Base-by-base conservation (phyloP, 1,140 invertebrate genomes). In the Aleiodes sp. region DNA sequence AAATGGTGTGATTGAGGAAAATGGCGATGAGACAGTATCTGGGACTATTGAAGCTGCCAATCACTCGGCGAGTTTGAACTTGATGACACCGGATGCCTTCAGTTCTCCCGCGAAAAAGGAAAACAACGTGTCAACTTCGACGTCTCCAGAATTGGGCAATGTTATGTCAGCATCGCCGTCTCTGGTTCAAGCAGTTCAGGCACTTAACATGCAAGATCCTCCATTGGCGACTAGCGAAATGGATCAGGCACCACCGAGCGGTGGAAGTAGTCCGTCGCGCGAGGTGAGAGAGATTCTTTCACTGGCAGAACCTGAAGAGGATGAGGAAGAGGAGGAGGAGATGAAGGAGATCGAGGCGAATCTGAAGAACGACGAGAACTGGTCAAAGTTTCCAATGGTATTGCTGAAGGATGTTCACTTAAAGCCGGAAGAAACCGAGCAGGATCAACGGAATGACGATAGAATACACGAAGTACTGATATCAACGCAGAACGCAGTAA, bases 31-130 rank as follows among this genome's bases (percentile, higher is more conserved):
- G 14, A 66, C 72, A 7, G 73, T 81, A 14, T 70, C 74, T 0
- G 70, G 66, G 26, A 72, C 69, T 29, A 82, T 80, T 8, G 81
- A 84, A 33, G 57, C 72, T 4, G 63, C 79, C 1, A 85, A 84
- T 71, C 80, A 85, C 7, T 83, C 73, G 33, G 59, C 78, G 8
- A 79, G 81, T 0, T 73, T 89, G 21, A 94, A 92, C 76, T 88
- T 96, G 1, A 93, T 97, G 89, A 95, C 94, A 1, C 95, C 95
- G 0, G 94, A 96, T 81, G 94, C 94, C 4, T 97, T 96, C 76
- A 94, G 90, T 84, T 93, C 88, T 39, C 87, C 90, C 1, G 86
- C 86, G 8, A 87, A 88, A 68, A 88, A 86, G 68, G 86, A 87
- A 4, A 78, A 65, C 62, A 78, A 74, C 12, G 71, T 81, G 9